Evolutionary conservation across 2,797 vertebrate species (phyloP).

Genomic region (Leuciscus waleckii): DNA sequence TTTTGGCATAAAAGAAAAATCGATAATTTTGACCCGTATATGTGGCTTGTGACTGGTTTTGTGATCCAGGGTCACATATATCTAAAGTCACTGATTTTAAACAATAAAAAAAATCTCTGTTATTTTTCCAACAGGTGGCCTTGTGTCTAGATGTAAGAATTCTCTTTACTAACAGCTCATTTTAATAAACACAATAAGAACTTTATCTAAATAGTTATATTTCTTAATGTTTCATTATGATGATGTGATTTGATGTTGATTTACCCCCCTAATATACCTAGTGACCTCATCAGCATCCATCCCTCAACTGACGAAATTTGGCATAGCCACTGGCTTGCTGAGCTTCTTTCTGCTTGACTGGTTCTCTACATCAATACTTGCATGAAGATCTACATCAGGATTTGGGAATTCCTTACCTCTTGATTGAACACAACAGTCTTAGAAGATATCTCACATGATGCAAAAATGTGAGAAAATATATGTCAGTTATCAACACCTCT

Average conservation of each 20-base stretch:
- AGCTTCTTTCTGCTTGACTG: slow-evolving; percentile 31
- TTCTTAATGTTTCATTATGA: neutral
- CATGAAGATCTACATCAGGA: slow-evolving; percentile 14
- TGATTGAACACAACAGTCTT: neutral
- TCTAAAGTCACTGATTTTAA: neutral
- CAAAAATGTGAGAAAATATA: neutral
- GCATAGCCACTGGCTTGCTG: slow-evolving; percentile 16
- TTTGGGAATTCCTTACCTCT: neutral
- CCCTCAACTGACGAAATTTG: slow-evolving; percentile 14
- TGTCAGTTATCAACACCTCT: neutral
- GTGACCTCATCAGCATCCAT: neutral
- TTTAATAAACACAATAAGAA: neutral
- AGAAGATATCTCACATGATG: neutral
- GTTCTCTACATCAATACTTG: slow-evolving; percentile 13
- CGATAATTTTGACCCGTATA: too few relatives aligned
- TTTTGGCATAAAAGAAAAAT: too few relatives aligned
- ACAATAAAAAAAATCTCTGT: neutral
- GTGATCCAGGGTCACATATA: neutral
- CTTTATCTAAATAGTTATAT: neutral
- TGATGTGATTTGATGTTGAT: neutral
- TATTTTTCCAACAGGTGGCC: neutral
- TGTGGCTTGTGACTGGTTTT: too few relatives aligned
- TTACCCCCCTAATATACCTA: neutral
- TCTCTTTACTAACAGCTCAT: neutral
- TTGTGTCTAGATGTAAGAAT: neutral